phyloP scores from a whole-genome alignment of 1,140 invertebrate species.

The Drosophila nebulosa region DNA sequence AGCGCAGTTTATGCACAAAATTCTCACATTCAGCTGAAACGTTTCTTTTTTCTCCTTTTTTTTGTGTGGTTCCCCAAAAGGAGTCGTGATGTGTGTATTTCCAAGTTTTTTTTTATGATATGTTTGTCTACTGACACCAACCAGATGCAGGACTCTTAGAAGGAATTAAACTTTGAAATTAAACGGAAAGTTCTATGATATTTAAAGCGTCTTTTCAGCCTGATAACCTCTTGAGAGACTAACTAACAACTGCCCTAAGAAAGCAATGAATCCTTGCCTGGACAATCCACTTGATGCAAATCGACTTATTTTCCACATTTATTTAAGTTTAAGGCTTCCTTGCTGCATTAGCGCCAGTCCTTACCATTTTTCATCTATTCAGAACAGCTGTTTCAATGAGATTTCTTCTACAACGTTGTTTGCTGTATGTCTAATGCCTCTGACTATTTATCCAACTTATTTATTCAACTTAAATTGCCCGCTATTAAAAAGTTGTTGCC shows the following conservation, averaged over 20 bases:
- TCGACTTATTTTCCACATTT: no score
- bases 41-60: slow-evolving; percentile 16
- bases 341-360: no score
- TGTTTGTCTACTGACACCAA: slow-evolving; percentile 40
- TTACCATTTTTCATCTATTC: no score
- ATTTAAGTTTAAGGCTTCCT: no score
- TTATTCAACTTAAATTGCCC: slow-evolving; percentile 49
- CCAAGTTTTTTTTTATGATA: slow-evolving; percentile 54
- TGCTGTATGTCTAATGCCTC: not conserved
- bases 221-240: no score
- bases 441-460: slow-evolving; percentile 45
- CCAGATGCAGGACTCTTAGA: no score
- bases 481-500: slow-evolving; percentile 73
- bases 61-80: slow-evolving; percentile 21
- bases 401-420: not conserved
- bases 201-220: no score
- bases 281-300: no score
- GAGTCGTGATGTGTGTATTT: not conserved
- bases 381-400: not conserved
- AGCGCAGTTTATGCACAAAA: slow-evolving; percentile 72
- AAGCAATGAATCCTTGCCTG: no score
- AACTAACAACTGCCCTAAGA: no score
- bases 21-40: slow-evolving; percentile 48
- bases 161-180: no score
- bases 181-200: no score